Evolutionary conservation across 2,797 vertebrate genomes (phyloP).

Genomic region (Acipenser ruthenus): DNA sequence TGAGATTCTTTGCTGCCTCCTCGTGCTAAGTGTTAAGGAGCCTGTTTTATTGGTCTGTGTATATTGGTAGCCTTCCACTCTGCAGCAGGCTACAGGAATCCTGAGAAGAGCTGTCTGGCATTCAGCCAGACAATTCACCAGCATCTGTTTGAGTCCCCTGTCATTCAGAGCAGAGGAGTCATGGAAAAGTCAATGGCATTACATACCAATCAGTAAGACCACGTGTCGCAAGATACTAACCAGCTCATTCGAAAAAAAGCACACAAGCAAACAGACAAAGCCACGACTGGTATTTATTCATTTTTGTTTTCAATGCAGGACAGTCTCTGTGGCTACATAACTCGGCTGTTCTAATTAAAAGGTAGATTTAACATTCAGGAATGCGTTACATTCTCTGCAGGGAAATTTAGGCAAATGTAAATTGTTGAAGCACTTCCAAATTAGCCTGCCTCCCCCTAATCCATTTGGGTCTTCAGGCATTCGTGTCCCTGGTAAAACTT

Average conservation of each 20-base stretch:
- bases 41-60: neutral
- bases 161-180: slow-evolving; percentile 2
- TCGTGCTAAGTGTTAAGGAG: slow-evolving; percentile 4
- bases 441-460: no score
- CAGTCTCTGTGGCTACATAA: no score
- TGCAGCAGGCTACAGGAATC: slow-evolving; percentile 22
- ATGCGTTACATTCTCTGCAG: no score
- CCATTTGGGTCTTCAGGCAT: no score
- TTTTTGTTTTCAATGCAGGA: no score
- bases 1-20: slow-evolving; percentile 16
- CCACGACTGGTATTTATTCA: no score
- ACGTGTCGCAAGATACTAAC: slow-evolving; percentile 16
- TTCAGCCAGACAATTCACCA: slow-evolving; percentile 25
- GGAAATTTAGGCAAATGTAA: no score
- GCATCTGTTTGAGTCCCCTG: slow-evolving; percentile 20
- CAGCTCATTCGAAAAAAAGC: slow-evolving; percentile 19
- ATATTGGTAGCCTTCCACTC: slow-evolving; percentile 12
- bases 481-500: no score
- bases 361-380: no score
- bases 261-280: no score
- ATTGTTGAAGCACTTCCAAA: no score
- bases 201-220: slow-evolving; percentile 13
- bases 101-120: slow-evolving; percentile 25
- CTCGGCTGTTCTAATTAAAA: no score
- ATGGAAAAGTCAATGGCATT: neutral